Conservation (phyloP, 2,113 vertebrate species). For the Lophotis ruficrista region DNA sequence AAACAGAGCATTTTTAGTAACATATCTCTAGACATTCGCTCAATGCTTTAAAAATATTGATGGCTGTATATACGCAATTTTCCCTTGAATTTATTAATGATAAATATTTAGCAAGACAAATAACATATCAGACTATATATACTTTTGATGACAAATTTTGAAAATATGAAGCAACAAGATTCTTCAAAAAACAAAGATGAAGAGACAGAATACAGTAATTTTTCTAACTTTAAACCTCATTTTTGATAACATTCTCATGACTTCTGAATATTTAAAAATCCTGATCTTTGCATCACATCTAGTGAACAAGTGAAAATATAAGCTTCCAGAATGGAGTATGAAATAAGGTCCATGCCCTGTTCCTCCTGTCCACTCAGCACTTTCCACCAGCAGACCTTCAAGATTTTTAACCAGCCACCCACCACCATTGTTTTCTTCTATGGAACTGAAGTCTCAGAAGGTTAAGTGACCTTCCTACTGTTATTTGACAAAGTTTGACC, state of each 20-base stretch:
- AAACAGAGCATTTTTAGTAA: not conserved
- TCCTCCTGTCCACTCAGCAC: not conserved
- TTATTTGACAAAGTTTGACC: not conserved
- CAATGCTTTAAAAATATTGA: not conserved
- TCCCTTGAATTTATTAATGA: not conserved
- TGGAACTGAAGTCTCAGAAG: not conserved
- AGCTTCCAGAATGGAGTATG: not conserved
- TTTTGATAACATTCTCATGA: not conserved
- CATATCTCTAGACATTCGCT: not conserved
- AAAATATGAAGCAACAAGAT: not conserved
- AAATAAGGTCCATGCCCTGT: not conserved
- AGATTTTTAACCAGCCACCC: not conserved
- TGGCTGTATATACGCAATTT: not conserved
- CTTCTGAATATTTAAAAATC: not conserved
- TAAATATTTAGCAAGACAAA: not conserved
- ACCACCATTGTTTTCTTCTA: not conserved
- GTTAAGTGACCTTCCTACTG: not conserved
- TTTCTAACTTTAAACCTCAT: not conserved
- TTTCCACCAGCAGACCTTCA: not conserved
- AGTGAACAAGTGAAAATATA: not conserved
- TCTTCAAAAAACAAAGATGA: not conserved
- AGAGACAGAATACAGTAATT: not conserved
- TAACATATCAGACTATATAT: not conserved
- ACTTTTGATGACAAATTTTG: not conserved
- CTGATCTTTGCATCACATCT: not conserved